Evolutionary conservation across 53 echinoderm and acorn worm genomes (phyloP).

Genomic region (Holothuria leucospilota): DNA sequence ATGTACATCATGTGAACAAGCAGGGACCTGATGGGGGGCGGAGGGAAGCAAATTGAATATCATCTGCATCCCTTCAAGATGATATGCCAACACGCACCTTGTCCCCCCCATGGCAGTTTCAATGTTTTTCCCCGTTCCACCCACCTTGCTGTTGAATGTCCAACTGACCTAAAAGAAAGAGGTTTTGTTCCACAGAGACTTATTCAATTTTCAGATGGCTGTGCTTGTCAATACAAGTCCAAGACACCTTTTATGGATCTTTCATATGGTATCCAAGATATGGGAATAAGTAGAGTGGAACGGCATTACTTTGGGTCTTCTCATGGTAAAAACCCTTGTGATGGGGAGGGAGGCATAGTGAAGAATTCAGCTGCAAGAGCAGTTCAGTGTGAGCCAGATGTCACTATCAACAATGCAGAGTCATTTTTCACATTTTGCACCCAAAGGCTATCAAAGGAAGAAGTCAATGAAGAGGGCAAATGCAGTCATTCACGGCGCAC

Average conservation of each 20-base stretch:
- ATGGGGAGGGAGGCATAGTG: slow-evolving; percentile 48
- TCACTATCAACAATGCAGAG: slow-evolving; percentile 26
- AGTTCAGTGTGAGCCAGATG: slow-evolving; percentile 15
- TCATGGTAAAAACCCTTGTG: slow-evolving; percentile 57
- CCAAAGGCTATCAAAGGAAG: slow-evolving; percentile 22
- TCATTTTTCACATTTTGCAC: slow-evolving; percentile 39
- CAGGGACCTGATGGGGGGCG: no score
- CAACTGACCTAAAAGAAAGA: not conserved
- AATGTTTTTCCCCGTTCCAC: not conserved
- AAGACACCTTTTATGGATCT: slow-evolving; percentile 45
- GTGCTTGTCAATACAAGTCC: slow-evolving; percentile 37
- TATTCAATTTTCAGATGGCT: slow-evolving; percentile 57
- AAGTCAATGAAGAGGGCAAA: not conserved
- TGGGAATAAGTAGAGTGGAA: slow-evolving; percentile 42
- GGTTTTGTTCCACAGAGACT: slow-evolving; percentile 33
- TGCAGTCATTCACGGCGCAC: slow-evolving; percentile 49
- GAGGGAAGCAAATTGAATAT: slow-evolving; percentile 28
- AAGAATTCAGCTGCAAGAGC: slow-evolving; percentile 39
- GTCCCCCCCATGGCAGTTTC: slow-evolving; percentile 37
- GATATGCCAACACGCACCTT: slow-evolving; percentile 37
- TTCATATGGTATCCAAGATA: slow-evolving; percentile 20
- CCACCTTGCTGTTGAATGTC: not conserved
- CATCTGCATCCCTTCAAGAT: slow-evolving; percentile 26
- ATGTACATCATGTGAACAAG: slow-evolving; percentile 20
- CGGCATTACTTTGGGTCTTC: slow-evolving; percentile 49